Conservation (phyloP, 2,888 invertebrate genomes). For the Mimachlamys varia region DNA sequence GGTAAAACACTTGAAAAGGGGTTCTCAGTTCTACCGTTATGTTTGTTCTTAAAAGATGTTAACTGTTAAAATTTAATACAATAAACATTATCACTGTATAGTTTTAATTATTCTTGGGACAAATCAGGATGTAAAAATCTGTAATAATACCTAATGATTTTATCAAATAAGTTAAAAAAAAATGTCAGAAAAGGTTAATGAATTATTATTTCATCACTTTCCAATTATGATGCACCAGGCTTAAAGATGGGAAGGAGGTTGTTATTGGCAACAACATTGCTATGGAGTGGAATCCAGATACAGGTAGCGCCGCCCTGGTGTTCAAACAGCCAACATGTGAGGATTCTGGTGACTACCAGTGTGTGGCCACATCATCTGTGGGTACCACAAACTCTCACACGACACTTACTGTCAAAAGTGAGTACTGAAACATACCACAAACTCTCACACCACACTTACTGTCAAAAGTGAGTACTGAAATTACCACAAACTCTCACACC, state of each 20-base stretch:
- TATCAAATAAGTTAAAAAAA: background rate
- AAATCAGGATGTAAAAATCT: no score
- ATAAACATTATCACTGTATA: no score
- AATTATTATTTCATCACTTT: background rate
- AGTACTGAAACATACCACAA: slow-evolving; percentile 4
- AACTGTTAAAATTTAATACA: no score
- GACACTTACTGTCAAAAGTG: background rate
- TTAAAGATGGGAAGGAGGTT: background rate
- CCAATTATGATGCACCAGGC: background rate
- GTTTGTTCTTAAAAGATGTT: no score
- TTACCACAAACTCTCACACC: no score
- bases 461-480: background rate
- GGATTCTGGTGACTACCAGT: slow-evolving; percentile 31
- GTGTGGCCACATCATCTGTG: background rate
- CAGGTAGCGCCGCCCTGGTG: slow-evolving; percentile 10
- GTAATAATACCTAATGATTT: no score
- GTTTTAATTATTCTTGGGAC: no score
- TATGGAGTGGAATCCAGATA: background rate
- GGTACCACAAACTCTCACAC: slow-evolving; percentile 19
- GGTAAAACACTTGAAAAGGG: no score
- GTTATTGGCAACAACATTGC: background rate
- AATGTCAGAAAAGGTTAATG: background rate
- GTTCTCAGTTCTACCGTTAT: no score
- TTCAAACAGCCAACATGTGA: background rate
- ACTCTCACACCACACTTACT: background rate